phyloP scores from a whole-genome alignment of 2,888 invertebrate species.

The Apamea monoglypha region DNA sequence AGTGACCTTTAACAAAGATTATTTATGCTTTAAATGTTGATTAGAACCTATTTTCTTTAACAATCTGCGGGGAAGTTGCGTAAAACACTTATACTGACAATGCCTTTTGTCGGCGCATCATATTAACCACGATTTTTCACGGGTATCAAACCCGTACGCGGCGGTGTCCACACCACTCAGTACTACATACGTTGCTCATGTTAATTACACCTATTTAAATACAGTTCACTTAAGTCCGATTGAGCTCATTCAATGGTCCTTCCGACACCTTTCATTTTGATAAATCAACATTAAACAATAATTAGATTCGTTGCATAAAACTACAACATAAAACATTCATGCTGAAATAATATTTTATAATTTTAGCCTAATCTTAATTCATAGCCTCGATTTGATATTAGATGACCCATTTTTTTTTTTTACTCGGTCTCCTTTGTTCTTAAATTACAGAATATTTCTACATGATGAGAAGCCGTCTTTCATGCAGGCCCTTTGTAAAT shows the following conservation, averaged over 20 bases:
- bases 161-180: no score
- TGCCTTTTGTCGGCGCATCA: no score
- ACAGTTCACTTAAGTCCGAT: no score
- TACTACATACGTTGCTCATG: no score
- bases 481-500: not conserved
- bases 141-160: no score
- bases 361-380: constrained; percentile 1
- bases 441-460: not conserved
- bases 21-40: not conserved
- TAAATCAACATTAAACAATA: not conserved
- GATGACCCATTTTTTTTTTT: not conserved
- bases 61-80: not conserved
- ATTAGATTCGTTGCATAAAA: not conserved
- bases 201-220: no score
- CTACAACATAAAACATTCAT: not conserved
- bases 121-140: no score
- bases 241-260: no score
- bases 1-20: not conserved
- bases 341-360: not conserved
- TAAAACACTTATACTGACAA: not conserved
- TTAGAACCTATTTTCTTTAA: not conserved
- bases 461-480: not conserved
- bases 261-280: not conserved
- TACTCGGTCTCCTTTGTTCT: not conserved
- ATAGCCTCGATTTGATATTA: constrained; percentile 44